Evolutionary conservation across 2,888 invertebrate species (phyloP), one percentile per base, ranked within the genome.

Genomic region (Rhamphomyia laevipes): DNA sequence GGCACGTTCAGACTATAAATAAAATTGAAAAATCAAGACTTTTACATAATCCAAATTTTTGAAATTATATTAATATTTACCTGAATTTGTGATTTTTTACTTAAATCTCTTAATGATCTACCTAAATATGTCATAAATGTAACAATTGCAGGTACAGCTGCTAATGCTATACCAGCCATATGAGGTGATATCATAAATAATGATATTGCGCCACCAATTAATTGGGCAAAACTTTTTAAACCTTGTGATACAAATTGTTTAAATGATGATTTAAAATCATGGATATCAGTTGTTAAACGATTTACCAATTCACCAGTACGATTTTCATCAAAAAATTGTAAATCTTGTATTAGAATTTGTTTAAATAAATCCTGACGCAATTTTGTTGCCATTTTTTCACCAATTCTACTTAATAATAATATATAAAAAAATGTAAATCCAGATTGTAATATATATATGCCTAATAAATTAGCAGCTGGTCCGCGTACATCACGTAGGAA

Each of bases 221-320:
- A 86, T 77, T 95, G 95, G 0, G 94, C 86, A 5, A 77, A 68
- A 43, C 92, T 90, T 50, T 92, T 75, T 30, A 97, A 68, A 1
- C 96, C 96, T 61, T 94, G 94, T 1, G 95, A 89, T 43, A 97
- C 82, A 21, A 87, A 86, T 61, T 87, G 82, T 66, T 97, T 97
- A 65, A 97, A 96, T 2, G 90, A 86, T 59, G 94, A 92, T 71
- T 97, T 97, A 66, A 97, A 96, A 63, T 96, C 95, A 67, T 97
- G 95, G 10, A 96, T 84, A 71, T 97, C 96, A 43, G 86, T 81
- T 23, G 94, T 94, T 53, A 96, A 72, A 59, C 92, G 82, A 67
- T 91, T 92, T 10, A 94, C 80, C 42, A 96, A 77, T 70, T 95
- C 95, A 1, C 95, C 95, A 1, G 92, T 92, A 60, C 90, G 81